Evolutionary conservation across 2,113 vertebrate genomes (phyloP).

Genomic region (Alosa alosa): DNA sequence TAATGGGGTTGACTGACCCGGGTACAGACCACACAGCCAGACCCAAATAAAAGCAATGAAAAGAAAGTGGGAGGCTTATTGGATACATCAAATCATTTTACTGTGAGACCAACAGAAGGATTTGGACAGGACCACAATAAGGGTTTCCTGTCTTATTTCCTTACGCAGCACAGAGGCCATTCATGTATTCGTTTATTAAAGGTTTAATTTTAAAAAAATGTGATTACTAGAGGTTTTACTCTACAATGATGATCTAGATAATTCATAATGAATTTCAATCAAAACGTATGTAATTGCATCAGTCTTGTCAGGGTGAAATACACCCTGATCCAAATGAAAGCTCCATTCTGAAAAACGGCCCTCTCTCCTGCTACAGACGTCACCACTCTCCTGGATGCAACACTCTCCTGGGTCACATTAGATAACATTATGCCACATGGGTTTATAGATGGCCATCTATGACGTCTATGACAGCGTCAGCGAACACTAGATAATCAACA

Average conservation of each 20-base stretch:
- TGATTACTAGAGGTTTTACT: not conserved
- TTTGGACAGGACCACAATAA: conserved; percentile 48
- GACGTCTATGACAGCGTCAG: not conserved
- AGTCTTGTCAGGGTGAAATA: not conserved
- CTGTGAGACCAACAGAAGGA: conserved; percentile 58
- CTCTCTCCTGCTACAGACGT: no score
- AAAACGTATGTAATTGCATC: not conserved
- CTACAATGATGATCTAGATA: not conserved
- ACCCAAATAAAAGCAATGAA: conserved; percentile 68
- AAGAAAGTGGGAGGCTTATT: conserved; percentile 70
- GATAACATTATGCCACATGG: no score
- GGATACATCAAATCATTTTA: conserved; percentile 72
- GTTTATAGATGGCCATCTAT: not conserved
- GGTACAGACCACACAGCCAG: conserved; percentile 57
- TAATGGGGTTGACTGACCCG: conserved; percentile 69
- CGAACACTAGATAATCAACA: not conserved
- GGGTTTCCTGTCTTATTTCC: not conserved
- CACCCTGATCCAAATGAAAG: no score
- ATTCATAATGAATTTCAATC: not conserved
- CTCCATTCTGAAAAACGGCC: no score
- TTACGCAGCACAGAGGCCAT: not conserved
- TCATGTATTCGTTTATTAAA: not conserved
- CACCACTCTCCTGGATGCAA: no score
- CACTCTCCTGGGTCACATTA: no score
- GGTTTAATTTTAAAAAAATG: not conserved